Evolutionary conservation across 2,113 vertebrate species (phyloP).

Genomic region (Rhipidura dahli): DNA sequence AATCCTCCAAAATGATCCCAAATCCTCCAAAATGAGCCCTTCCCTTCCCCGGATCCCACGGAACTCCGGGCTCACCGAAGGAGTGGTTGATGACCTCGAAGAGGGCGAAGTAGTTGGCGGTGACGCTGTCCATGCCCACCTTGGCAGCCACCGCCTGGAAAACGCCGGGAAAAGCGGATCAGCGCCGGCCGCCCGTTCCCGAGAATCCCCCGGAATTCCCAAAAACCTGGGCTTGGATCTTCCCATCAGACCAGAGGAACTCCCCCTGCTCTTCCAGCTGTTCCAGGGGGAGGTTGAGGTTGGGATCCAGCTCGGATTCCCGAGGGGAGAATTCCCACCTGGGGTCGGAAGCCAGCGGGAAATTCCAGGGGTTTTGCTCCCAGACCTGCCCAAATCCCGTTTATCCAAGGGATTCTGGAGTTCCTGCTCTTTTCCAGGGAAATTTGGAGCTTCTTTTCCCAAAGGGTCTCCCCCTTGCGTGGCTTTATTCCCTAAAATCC

Average conservation of each 20-base stretch:
- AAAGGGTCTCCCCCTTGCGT: not conserved
- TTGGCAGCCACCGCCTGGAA: slow-evolving; percentile 7
- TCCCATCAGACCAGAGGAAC: not conserved
- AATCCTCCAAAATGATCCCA: not conserved
- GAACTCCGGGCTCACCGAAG: not conserved
- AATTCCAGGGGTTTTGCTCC: not conserved
- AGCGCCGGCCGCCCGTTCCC: not conserved
- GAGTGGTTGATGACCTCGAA: slow-evolving; percentile 10
- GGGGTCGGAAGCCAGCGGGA: fast-evolving
- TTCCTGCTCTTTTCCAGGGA: not conserved
- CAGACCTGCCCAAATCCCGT: fast-evolving
- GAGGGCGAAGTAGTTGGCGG: not conserved
- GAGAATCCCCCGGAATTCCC: not conserved
- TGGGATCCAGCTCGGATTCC: not conserved
- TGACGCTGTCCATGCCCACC: slow-evolving; percentile 15
- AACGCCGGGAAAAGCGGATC: not conserved
- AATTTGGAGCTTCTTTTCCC: not conserved
- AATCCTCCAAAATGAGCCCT: not conserved
- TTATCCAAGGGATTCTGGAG: fast-evolving
- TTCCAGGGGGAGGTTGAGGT: not conserved
- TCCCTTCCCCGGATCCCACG: fast-evolving
- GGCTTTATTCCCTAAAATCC: not conserved
- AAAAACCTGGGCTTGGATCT: fast-evolving
- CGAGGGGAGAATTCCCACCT: fast-evolving
- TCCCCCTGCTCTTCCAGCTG: not conserved